These are phyloP conservation scores for Amphilophus citrinellus DNA, from an alignment of 2,113 vertebrate species.

Conservation along the genomic window DNA sequence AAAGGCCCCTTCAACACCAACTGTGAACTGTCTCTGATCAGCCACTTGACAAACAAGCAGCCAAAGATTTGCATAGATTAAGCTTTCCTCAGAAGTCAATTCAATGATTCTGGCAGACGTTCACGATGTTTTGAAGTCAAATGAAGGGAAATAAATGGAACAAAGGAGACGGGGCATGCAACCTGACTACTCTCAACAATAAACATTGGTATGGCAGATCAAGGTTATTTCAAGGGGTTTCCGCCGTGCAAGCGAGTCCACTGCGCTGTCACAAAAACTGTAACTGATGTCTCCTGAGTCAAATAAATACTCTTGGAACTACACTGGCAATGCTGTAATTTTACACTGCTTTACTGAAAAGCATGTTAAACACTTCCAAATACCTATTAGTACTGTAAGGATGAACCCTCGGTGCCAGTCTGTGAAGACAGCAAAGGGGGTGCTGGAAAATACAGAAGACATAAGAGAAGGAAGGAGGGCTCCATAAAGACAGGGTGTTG, in stretches of 20 bases:
- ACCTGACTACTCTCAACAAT: slow-evolving; percentile 20
- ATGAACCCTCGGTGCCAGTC: not conserved
- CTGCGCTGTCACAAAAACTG: slow-evolving; percentile 19
- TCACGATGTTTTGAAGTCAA: slow-evolving; percentile 37
- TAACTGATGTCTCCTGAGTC: slow-evolving; percentile 12
- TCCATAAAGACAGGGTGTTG: not conserved
- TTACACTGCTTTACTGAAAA: slow-evolving; percentile 19
- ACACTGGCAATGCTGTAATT: slow-evolving; percentile 39
- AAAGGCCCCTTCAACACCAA: slow-evolving; percentile 45
- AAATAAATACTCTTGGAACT: slow-evolving; percentile 16
- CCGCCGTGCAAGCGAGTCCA: not conserved
- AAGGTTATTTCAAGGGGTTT: slow-evolving; percentile 35
- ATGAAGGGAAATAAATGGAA: slow-evolving; percentile 31
- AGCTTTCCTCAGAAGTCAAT: slow-evolving; percentile 52
- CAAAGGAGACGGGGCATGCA: slow-evolving; percentile 20
- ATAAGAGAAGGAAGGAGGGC: no score
- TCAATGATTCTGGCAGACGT: slow-evolving; percentile 36
- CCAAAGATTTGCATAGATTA: slow-evolving; percentile 68
- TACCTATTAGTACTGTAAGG: slow-evolving; percentile 42
- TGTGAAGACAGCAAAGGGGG: not conserved
- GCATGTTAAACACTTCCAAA: slow-evolving; percentile 42
- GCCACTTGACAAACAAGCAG: slow-evolving; percentile 65
- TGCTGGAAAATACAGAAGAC: no score
- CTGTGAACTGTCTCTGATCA: slow-evolving; percentile 69
- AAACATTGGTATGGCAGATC: not conserved